Percentiles rank a stretch among this genome's conserved stretches.
Evolutionary conservation across 1,140 invertebrate genomes (phyloP).

Genomic region (Drosophila pruinosa): DNA sequence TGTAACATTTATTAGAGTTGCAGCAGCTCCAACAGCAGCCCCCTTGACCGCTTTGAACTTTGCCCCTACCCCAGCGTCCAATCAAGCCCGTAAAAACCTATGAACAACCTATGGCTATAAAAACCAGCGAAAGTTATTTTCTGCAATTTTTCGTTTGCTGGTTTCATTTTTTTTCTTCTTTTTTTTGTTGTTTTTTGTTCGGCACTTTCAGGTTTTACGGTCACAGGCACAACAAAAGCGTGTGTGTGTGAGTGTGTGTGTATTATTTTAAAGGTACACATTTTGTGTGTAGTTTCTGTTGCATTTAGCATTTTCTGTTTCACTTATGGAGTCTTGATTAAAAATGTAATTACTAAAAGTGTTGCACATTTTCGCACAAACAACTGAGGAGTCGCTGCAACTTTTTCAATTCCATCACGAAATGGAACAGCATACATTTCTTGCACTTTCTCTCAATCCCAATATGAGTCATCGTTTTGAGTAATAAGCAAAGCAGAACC

Average conservation of each 20-base stretch:
- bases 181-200: constrained; percentile 28
- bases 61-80: neutral
- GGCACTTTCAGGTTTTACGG: constrained; percentile 47
- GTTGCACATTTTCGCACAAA: neutral
- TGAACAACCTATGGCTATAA: constrained; percentile 8
- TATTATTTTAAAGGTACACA: constrained; percentile 24
- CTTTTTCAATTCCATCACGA: constrained; percentile 31
- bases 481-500: neutral
- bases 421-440: neutral
- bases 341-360: constrained; percentile 43
- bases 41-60: no score
- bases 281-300: constrained; percentile 7
- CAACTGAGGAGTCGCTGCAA: neutral
- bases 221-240: constrained; percentile 46
- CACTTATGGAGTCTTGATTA: constrained; percentile 14
- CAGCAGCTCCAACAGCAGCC: neutral
- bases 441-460: neutral
- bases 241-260: constrained; percentile 1
- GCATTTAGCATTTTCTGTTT: constrained; percentile 16
- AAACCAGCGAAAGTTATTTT: constrained; percentile 57
- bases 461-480: constrained; percentile 14
- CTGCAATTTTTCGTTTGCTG: constrained; percentile 8
- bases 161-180: constrained; percentile 30
- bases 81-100: constrained; percentile 9
- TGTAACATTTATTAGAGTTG: constrained; percentile 53